Percentiles rank a stretch among this genome's conserved stretches.
These are phyloP conservation scores for Leucophenga varia DNA, from an alignment of 1,140 invertebrate genomes.

Conservation along the genomic window DNA sequence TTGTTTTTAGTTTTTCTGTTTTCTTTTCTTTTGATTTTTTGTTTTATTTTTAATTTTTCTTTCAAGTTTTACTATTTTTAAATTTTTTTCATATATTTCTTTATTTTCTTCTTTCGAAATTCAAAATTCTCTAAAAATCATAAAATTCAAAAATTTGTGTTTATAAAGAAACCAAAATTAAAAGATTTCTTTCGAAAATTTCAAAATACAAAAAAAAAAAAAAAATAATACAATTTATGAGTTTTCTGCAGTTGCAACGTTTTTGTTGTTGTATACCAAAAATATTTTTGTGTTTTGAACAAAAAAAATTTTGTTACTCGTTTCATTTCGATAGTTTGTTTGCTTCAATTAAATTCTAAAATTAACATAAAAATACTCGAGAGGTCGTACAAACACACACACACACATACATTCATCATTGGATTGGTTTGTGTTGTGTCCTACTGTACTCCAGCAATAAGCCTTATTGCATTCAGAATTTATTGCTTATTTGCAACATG, in stretches of 20 bases:
- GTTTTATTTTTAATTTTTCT: constrained; percentile 32
- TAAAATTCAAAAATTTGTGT: too few species aligned
- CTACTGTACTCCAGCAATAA: too few species aligned
- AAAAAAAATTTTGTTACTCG: constrained; percentile 9
- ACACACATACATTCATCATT: too few species aligned
- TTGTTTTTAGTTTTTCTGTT: constrained; percentile 7
- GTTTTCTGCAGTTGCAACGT: constrained; percentile 35
- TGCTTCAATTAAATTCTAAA: constrained; percentile 30
- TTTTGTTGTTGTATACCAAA: neutral
- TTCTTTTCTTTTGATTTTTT: constrained; percentile 29
- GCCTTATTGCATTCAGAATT: too few species aligned
- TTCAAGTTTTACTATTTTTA: constrained; percentile 35
- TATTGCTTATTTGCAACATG: too few species aligned
- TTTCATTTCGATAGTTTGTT: constrained; percentile 19
- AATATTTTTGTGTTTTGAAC: constrained; percentile 3
- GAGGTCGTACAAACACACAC: too few species aligned
- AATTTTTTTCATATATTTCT: constrained; percentile 27
- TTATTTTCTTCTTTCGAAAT: too few species aligned
- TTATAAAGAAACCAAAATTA: constrained; percentile 6
- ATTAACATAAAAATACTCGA: constrained; percentile 16
- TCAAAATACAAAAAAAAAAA: neutral
- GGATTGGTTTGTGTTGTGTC: too few species aligned
- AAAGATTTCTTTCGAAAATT: neutral
- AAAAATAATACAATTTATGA: constrained; percentile 49
- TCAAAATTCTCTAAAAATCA: too few species aligned